A percentile compares a stretch with the other conserved stretches of the same genome.
phyloP scores from a whole-genome alignment of 1,140 invertebrate genomes.

The Sycobia sp. region DNA sequence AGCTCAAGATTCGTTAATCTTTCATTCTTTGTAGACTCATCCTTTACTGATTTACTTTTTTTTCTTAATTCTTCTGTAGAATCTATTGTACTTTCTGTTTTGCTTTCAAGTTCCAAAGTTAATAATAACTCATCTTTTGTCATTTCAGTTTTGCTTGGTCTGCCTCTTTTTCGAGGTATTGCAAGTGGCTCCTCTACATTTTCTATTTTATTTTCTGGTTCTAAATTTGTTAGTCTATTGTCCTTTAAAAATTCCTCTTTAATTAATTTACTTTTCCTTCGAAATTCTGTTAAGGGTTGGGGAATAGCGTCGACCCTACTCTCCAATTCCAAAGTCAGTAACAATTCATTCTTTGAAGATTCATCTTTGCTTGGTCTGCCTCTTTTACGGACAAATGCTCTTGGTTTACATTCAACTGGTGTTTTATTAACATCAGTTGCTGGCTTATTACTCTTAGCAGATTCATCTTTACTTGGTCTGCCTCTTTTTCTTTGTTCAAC shows the following conservation, averaged over 20 bases:
- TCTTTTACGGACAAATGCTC: neutral
- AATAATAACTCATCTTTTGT: neutral
- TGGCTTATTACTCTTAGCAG: too few relatives aligned
- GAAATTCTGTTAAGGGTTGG: neutral
- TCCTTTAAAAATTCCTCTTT: neutral
- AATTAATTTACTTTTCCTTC: neutral
- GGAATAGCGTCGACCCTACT: neutral
- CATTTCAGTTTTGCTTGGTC: neutral
- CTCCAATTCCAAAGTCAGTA: neutral
- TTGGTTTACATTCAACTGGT: neutral
- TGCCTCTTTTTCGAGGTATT: slow-evolving; percentile 1
- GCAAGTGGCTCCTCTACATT: neutral
- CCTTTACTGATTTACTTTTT: neutral
- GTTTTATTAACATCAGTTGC: too few relatives aligned
- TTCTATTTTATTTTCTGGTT: neutral
- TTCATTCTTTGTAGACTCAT: neutral
- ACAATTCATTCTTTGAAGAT: too few relatives aligned
- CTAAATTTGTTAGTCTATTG: neutral
- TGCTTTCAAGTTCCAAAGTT: neutral
- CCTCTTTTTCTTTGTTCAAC: neutral
- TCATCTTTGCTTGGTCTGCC: neutral
- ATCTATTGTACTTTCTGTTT: neutral
- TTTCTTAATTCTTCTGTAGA: neutral
- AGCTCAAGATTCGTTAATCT: too few relatives aligned
- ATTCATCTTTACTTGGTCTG: slow-evolving; percentile 1